phyloP scores from a whole-genome alignment of 2,113 vertebrate species.

The Leucoraja erinaceus region DNA sequence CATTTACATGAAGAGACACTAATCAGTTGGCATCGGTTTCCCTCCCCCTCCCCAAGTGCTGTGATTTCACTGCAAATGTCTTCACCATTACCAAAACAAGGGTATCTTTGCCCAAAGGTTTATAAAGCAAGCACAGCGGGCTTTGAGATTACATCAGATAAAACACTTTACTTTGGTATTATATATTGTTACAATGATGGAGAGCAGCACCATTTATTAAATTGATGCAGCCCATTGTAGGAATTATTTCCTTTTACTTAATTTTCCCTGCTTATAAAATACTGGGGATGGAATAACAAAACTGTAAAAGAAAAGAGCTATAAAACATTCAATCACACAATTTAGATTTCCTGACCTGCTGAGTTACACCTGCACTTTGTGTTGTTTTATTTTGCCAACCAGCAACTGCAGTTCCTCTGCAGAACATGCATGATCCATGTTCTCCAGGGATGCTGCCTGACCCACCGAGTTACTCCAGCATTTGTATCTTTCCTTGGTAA shows the following conservation, averaged over 20 bases:
- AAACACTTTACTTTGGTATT: not conserved
- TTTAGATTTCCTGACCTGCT: not conserved
- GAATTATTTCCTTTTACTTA: not conserved
- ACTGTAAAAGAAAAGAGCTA: not conserved
- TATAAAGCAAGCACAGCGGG: not conserved
- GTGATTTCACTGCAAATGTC: not conserved
- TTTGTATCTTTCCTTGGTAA: too few relatives aligned
- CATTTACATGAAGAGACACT: slow-evolving; percentile 29
- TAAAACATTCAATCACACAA: not conserved
- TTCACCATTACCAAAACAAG: slow-evolving; percentile 6
- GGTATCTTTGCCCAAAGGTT: not conserved
- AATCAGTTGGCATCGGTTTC: not conserved
- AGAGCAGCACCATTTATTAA: not conserved
- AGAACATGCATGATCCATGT: too few relatives aligned
- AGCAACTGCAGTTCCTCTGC: too few relatives aligned
- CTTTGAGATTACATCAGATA: not conserved
- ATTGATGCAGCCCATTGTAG: not conserved
- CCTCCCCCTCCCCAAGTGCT: slow-evolving; percentile 11
- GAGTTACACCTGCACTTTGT: too few relatives aligned
- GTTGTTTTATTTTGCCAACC: too few relatives aligned
- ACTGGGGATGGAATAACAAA: not conserved
- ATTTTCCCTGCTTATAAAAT: not conserved
- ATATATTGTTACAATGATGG: not conserved
- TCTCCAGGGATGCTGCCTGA: too few relatives aligned
- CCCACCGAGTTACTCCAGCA: too few relatives aligned